phyloP scores from a whole-genome alignment of 2,113 vertebrate species.

The Tachysurus fulvidraco region DNA sequence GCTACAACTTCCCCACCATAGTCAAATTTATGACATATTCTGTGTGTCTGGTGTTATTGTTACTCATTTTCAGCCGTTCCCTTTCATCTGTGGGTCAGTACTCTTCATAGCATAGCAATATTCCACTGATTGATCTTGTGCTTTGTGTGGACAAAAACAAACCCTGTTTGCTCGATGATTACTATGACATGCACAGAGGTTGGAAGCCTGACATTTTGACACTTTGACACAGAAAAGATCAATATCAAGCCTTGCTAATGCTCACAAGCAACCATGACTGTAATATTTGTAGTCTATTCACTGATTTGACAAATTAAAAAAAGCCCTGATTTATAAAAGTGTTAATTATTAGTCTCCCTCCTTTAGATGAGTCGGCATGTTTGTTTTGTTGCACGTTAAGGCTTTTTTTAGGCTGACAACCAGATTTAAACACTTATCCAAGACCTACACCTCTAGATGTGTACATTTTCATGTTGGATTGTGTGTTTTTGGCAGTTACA shows the following conservation, averaged over 20 bases:
- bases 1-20: neutral
- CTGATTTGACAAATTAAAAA: conserved; percentile 41
- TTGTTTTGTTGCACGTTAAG: neutral
- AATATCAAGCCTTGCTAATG: neutral
- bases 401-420: neutral
- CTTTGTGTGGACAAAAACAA: conserved; percentile 5
- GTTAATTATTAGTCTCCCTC: conserved; percentile 32
- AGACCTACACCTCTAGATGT: neutral
- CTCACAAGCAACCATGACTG: neutral
- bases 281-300: conserved; percentile 33
- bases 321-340: conserved; percentile 35
- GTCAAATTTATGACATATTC: conserved; percentile 8
- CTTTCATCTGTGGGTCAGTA: conserved; percentile 2
- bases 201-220: neutral
- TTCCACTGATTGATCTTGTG: neutral
- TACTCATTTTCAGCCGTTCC: neutral
- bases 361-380: neutral
- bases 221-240: neutral
- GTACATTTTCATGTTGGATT: conserved; percentile 22
- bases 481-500: conserved; percentile 35
- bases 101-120: neutral
- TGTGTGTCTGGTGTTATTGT: neutral
- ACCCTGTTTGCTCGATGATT: conserved; percentile 4
- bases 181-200: neutral
- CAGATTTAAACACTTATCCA: neutral